A percentile compares a stretch with the other conserved stretches of the same genome.
Conservation (phyloP, 2,797 vertebrate species). For the Muscicapa comitata region DNA sequence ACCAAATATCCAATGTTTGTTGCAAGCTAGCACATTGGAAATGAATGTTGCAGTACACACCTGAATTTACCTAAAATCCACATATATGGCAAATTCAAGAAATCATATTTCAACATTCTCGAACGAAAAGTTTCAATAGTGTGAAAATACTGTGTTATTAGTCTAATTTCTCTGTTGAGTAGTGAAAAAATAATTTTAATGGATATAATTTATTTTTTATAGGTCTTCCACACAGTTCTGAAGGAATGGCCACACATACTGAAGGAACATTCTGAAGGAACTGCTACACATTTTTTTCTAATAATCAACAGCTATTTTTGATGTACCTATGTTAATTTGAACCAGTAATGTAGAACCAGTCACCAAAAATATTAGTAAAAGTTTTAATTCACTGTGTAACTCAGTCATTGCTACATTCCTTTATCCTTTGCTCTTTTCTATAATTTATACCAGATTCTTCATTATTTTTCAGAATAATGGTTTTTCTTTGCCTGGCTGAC, state of each 20-base stretch:
- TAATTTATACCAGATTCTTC: conserved; percentile 40
- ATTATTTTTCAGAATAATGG: conserved; percentile 13
- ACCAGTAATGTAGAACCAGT: background rate
- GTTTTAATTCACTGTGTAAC: background rate
- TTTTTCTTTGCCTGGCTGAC: background rate
- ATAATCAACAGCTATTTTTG: background rate
- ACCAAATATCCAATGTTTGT: background rate
- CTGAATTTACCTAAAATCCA: background rate
- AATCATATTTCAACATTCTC: background rate
- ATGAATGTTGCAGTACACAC: background rate
- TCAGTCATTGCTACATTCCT: background rate
- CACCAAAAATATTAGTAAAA: background rate
- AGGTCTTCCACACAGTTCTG: background rate
- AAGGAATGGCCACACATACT: background rate
- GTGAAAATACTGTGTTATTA: background rate
- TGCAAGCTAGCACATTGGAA: background rate
- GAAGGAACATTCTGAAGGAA: background rate
- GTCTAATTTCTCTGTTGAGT: background rate
- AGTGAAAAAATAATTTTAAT: background rate
- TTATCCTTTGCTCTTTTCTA: background rate
- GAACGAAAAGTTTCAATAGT: background rate
- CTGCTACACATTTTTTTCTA: background rate
- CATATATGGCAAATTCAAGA: background rate
- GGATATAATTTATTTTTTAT: background rate
- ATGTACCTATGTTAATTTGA: background rate